Conservation (phyloP, 2,888 invertebrate species). For the Byasa hedistus region DNA sequence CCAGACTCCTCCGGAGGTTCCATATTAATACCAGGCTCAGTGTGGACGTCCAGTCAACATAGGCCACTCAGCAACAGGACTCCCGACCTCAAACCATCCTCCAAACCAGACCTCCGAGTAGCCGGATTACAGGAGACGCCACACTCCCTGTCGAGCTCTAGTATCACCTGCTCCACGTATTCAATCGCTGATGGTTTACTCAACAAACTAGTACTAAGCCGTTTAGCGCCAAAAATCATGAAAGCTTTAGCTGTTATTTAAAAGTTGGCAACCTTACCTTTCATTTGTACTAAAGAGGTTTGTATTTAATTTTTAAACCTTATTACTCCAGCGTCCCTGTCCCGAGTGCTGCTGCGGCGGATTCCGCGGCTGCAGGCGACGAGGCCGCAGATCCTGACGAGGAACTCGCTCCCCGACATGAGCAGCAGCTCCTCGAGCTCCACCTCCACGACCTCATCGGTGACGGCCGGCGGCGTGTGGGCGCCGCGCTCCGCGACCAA, state of each 20-base stretch:
- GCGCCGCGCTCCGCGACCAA: constrained; percentile 44
- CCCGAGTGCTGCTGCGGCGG: constrained; percentile 29
- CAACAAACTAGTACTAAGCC: too few relatives aligned
- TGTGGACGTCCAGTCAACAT: constrained; percentile 94
- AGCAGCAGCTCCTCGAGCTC: constrained; percentile 37
- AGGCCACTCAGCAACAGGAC: constrained; percentile 63
- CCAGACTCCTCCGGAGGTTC: constrained; percentile 90
- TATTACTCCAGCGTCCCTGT: constrained; percentile 21
- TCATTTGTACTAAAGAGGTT: too few relatives aligned
- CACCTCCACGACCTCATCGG: constrained; percentile 39
- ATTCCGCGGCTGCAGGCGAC: constrained; percentile 13
- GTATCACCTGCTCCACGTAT: not conserved
- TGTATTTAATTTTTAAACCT: too few relatives aligned
- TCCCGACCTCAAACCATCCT: constrained; percentile 96
- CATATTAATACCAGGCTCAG: constrained; percentile 99
- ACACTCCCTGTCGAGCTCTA: constrained; percentile 92
- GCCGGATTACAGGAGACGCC: constrained; percentile 99
- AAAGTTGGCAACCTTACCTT: too few relatives aligned
- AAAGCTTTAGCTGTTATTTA: too few relatives aligned
- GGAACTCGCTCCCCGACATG: constrained; percentile 34
- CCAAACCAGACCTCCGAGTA: constrained; percentile 94
- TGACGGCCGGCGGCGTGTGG: constrained; percentile 46
- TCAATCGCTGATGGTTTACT: not conserved
- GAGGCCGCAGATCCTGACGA: constrained; percentile 33
- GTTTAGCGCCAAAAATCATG: too few relatives aligned